Percentiles rank a stretch among this genome's conserved stretches.
Evolutionary conservation across 1,140 invertebrate genomes (phyloP).

Genomic region (Drosophila micromelanica): DNA sequence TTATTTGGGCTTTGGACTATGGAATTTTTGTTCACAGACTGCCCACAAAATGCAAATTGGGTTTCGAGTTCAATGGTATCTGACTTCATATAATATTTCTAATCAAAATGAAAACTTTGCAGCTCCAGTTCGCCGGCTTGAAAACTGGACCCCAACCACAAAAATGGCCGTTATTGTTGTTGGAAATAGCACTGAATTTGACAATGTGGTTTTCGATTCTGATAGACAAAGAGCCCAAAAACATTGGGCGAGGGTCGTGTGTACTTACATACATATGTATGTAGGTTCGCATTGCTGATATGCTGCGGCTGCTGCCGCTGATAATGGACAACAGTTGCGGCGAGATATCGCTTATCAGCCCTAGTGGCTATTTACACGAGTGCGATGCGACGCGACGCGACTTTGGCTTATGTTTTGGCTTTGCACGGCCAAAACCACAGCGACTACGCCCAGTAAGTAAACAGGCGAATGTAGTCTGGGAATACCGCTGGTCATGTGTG

Average conservation of each 20-base stretch:
- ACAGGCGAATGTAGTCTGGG: constrained; percentile 49
- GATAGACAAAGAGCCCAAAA: constrained; percentile 10
- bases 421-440: constrained; percentile 24
- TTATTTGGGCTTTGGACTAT: neutral
- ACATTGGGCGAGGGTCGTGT: neutral
- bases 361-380: constrained; percentile 36
- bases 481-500: constrained; percentile 49
- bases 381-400: neutral
- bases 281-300: constrained; percentile 33
- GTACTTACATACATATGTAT: constrained; percentile 10
- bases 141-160: constrained; percentile 18
- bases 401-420: constrained; percentile 21
- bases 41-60: constrained; percentile 46
- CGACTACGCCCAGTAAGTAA: constrained; percentile 32
- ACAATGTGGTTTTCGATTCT: constrained; percentile 11
- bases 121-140: constrained; percentile 27
- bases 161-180: constrained; percentile 1
- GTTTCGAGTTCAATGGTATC: constrained; percentile 15
- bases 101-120: constrained; percentile 42
- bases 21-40: neutral
- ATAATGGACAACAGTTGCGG: constrained; percentile 36
- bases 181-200: constrained; percentile 1
- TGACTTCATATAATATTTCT: constrained; percentile 17
- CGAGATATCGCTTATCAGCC: constrained; percentile 37
- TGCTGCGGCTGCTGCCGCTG: constrained; percentile 11